Percentiles rank a stretch among this genome's conserved stretches.
Conservation (phyloP, 2,113 vertebrate genomes). For the Muntiacus reevesi region DNA sequence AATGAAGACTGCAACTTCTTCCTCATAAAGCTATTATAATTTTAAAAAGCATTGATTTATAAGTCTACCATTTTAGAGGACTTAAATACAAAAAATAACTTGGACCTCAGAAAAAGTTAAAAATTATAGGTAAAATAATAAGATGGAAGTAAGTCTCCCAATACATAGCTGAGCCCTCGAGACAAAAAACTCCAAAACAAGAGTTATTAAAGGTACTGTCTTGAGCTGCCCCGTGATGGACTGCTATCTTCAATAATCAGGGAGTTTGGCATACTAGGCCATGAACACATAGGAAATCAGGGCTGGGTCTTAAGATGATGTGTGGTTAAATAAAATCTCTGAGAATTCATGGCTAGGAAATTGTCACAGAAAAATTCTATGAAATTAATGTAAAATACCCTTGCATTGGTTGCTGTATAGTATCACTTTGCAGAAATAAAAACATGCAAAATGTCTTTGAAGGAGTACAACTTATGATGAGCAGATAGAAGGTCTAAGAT, state of each 20-base stretch:
- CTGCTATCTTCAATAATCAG: neutral
- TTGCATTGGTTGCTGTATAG: neutral
- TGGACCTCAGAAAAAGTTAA: neutral
- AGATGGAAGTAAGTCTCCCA: neutral
- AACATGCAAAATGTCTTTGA: neutral
- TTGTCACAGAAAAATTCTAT: neutral
- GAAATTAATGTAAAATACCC: neutral
- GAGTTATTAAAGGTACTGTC: neutral
- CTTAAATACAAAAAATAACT: neutral
- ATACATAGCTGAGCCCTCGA: neutral
- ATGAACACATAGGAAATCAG: rapidly evolving
- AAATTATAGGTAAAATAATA: neutral
- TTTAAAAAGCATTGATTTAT: neutral
- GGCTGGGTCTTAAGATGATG: neutral
- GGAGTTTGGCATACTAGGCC: rapidly evolving
- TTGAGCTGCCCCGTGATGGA: neutral
- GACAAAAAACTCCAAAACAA: neutral
- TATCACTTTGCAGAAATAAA: neutral
- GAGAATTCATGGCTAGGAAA: neutral
- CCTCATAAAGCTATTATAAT: neutral
- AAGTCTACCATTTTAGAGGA: neutral
- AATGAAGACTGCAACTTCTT: neutral
- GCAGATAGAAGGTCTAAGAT: neutral
- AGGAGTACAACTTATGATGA: neutral
- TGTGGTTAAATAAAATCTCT: neutral